Conservation (phyloP, 2,797 vertebrate species). For the Spea hammondii region DNA sequence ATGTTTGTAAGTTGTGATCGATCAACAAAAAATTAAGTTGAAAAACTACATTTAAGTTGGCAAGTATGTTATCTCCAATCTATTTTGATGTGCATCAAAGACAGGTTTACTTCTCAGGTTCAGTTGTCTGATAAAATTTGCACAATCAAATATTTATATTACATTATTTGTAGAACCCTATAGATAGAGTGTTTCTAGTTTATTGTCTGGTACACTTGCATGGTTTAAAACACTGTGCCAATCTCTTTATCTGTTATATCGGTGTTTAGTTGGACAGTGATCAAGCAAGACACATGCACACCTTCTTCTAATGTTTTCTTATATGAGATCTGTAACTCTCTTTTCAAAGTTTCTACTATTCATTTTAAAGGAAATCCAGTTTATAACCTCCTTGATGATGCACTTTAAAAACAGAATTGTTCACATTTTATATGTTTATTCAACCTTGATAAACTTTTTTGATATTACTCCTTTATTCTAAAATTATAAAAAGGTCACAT, state of each 20-base stretch:
- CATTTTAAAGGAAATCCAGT: no score
- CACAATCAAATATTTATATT: conserved; percentile 34
- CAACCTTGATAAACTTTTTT: no score
- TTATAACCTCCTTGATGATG: no score
- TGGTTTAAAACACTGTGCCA: conserved; percentile 16
- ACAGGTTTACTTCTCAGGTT: conserved; percentile 14
- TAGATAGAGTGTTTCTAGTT: conserved; percentile 26
- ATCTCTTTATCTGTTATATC: conserved; percentile 16
- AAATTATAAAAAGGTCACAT: no score
- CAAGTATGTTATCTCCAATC: conserved; percentile 28
- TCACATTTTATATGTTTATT: no score
- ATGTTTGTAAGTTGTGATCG: no score
- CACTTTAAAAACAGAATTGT: no score
- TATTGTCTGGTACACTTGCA: conserved; percentile 16
- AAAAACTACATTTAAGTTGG: conserved; percentile 16
- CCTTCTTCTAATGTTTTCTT: background rate
- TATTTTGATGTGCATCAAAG: conserved; percentile 37
- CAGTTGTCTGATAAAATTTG: conserved; percentile 21
- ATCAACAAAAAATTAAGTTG: conserved; percentile 16
- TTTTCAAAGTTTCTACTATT: background rate
- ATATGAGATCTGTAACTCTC: background rate
- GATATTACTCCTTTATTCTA: no score
- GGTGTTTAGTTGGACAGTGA: conserved; percentile 1
- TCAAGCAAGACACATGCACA: conserved; percentile 11
- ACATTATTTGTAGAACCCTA: conserved; percentile 12